Conservation (phyloP, 1,140 invertebrate species). For the Chymomyza costata region DNA sequence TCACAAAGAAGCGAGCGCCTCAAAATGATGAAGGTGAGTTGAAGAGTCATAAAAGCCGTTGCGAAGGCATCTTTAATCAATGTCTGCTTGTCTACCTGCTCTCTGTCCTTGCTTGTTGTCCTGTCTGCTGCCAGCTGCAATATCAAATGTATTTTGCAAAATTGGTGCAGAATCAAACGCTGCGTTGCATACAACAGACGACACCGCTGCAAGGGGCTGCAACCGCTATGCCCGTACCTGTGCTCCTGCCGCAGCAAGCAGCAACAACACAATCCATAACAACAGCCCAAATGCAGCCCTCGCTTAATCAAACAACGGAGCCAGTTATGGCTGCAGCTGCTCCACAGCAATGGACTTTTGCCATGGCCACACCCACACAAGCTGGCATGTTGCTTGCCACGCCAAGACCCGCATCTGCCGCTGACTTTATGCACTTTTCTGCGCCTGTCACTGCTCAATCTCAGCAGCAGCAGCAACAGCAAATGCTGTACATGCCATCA, state of each 20-base stretch:
- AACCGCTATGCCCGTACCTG: conserved; percentile 25
- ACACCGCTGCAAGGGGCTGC: conserved; percentile 18
- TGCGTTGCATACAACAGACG: conserved; percentile 59
- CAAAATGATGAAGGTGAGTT: conserved; percentile 77
- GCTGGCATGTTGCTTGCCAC: conserved; percentile 55
- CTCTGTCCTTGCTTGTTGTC: not conserved
- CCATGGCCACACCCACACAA: conserved; percentile 57
- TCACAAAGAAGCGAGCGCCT: conserved; percentile 79
- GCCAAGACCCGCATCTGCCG: conserved; percentile 5
- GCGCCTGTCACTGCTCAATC: not conserved
- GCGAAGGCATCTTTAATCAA: conserved; percentile 5
- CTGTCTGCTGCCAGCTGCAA: conserved; percentile 47
- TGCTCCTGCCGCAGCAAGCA: conserved; percentile 45
- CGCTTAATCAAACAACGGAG: conserved; percentile 11
- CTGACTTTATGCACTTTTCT: conserved; percentile 33
- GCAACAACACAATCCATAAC: not conserved
- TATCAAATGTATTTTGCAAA: conserved; percentile 74
- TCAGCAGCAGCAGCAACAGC: conserved; percentile 1
- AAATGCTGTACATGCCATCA: conserved; percentile 23
- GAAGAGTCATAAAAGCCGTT: conserved; percentile 24
- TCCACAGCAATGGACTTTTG: conserved; percentile 53
- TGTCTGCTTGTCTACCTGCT: not conserved
- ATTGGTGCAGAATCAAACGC: conserved; percentile 64
- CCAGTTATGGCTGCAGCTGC: conserved; percentile 22
- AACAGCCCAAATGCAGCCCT: not conserved